Base-by-base conservation (phyloP, 2,113 vertebrate genomes). In the Dipodomys merriami region DNA sequence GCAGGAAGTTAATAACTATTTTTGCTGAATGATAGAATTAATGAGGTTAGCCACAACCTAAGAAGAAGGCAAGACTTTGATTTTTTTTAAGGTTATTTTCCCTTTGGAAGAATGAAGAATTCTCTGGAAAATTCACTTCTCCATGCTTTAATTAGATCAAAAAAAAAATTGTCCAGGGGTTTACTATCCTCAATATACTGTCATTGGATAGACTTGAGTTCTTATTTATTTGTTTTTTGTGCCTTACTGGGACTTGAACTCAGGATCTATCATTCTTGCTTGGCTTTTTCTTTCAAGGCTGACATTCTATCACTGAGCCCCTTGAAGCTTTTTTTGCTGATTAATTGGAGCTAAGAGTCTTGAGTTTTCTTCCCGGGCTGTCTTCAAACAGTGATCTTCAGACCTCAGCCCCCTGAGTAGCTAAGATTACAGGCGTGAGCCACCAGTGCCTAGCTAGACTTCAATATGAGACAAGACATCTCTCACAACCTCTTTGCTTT, bases 101-200 rank as follows among this genome's bases (percentile, higher is more conserved):
- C 30, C 76, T 88, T 1, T 57, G 53, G 71, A 83, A 92, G 7
- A 92, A 30, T 16, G 12, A 64, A 69, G 13, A 89, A 29, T 30
- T 80, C 84, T 92, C 46, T 94, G 44, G 57, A 92, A 96, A 91
- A 86, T 74, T 65, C 33, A 88, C 30, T 84, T 33, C 8, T 6
- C 1, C 12, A 60, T 33, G n/a, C 30, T 80, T 86, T 33, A 71
- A 39, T 23, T 35, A 18, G 22, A 30, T 49, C 33, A 39, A 11
- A 69, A 20, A 20, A 74, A 93, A 29, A 16, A 33, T 57, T 15
- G 23, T 20, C 29, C 16, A 69, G 76, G 44, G 30, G 4, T 91
- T 90, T 91, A 35, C 62, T 73, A 39, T 7, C 10, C 19, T 3
- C 19, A 27, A 25, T 46, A n/a, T 22, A 62, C 1, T 19, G 23